These are phyloP conservation scores for Pandemis heparana DNA, from an alignment of 2,888 invertebrate species.

Conservation along the genomic window DNA sequence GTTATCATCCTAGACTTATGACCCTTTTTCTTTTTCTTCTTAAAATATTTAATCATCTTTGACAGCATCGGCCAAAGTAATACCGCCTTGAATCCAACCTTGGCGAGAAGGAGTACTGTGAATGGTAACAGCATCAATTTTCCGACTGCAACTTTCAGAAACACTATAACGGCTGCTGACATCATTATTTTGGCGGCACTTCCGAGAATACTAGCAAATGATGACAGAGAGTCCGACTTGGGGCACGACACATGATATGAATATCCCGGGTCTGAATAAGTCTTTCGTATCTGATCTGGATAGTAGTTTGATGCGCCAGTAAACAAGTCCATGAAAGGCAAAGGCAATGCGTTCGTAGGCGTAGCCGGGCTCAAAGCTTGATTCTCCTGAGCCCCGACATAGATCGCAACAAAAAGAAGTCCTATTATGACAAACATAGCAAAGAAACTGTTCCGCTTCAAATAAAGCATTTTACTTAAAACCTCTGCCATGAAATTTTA, in stretches of 20 bases:
- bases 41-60: constrained; percentile 77
- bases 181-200: constrained; percentile 81
- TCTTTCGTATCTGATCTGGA: constrained; percentile 70
- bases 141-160: constrained; percentile 73
- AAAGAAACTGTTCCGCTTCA: constrained; percentile 76
- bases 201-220: constrained; percentile 74
- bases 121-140: constrained; percentile 76
- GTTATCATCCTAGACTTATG: constrained; percentile 69
- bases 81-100: constrained; percentile 74
- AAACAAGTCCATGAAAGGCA: constrained; percentile 75
- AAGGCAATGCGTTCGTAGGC: constrained; percentile 58
- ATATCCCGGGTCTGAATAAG: constrained; percentile 65
- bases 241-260: constrained; percentile 68
- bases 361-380: constrained; percentile 63
- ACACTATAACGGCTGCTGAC: constrained; percentile 72
- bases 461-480: constrained; percentile 69
- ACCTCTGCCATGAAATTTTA: constrained; percentile 77
- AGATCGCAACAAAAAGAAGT: constrained; percentile 65
- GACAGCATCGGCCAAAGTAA: constrained; percentile 80
- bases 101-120: constrained; percentile 69
- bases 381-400: constrained; percentile 69
- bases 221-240: constrained; percentile 70
- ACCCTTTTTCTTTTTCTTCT: constrained; percentile 74
- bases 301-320: constrained; percentile 73
- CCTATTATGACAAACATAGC: constrained; percentile 72